A percentile compares a stretch with the other conserved stretches of the same genome.
These are phyloP conservation scores for Quadroppia sp. DNA, from an alignment of 2,888 invertebrate genomes.

Conservation along the genomic window DNA sequence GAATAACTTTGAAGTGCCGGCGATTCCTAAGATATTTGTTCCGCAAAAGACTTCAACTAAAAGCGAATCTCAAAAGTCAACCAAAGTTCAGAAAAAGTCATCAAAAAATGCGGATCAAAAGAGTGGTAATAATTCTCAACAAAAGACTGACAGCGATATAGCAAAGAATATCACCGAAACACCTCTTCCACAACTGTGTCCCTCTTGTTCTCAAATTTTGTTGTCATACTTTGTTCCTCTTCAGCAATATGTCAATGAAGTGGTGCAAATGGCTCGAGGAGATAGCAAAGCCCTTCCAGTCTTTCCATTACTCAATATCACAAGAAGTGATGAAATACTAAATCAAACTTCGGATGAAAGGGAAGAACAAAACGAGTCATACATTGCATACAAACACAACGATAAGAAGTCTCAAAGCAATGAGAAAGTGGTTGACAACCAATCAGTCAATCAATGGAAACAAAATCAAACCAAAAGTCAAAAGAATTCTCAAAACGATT, in stretches of 20 bases:
- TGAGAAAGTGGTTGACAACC: background rate
- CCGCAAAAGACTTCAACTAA: background rate
- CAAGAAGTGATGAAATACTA: background rate
- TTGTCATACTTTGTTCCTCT: constrained; percentile 39
- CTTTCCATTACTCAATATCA: background rate
- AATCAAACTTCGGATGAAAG: background rate
- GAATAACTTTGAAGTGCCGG: constrained; percentile 28
- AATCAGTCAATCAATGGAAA: background rate
- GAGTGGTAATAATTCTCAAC: background rate
- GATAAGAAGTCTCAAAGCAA: background rate
- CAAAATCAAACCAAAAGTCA: too few relatives aligned
- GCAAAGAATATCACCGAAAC: background rate
- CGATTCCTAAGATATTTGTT: constrained; percentile 28
- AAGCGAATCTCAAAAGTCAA: background rate
- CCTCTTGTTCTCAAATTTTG: constrained; percentile 40
- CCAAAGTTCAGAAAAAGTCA: background rate
- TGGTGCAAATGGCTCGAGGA: constrained; percentile 28
- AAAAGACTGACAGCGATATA: background rate
- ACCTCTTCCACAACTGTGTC: constrained; percentile 28
- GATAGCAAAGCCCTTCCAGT: background rate
- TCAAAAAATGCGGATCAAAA: background rate
- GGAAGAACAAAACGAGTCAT: background rate
- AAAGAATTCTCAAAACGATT: background rate
- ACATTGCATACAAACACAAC: background rate
- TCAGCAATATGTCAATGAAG: constrained; percentile 36